A percentile compares a stretch with the other conserved stretches of the same genome.
phyloP scores from a whole-genome alignment of 2,797 vertebrate genomes.

The Acanthiza pusilla region DNA sequence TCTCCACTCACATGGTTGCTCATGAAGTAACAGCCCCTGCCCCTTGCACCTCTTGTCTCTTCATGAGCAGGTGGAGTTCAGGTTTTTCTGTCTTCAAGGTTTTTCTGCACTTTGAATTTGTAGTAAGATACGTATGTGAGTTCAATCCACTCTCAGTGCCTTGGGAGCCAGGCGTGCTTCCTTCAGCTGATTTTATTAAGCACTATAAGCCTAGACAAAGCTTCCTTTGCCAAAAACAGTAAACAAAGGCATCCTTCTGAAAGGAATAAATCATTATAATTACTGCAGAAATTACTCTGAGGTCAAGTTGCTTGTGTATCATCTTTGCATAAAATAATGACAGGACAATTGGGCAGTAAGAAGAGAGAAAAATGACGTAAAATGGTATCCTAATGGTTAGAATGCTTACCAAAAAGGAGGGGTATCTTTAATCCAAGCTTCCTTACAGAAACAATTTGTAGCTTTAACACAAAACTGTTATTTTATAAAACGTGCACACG shows the following conservation, averaged over 20 bases:
- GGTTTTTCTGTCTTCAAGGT: neutral
- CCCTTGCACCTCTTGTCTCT: neutral
- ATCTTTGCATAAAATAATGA: neutral
- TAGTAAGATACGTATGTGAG: neutral
- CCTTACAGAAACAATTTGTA: neutral
- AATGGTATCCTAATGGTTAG: neutral
- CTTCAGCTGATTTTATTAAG: neutral
- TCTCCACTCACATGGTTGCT: neutral
- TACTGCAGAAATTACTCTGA: neutral
- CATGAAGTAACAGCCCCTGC: accelerated
- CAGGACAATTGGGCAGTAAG: neutral
- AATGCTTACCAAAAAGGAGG: neutral
- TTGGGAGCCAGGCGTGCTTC: neutral
- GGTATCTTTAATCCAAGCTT: neutral
- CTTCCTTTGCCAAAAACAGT: neutral
- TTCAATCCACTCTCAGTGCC: neutral
- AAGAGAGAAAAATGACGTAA: neutral
- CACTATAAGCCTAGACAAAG: neutral
- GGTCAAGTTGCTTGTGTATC: neutral
- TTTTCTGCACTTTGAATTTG: neutral
- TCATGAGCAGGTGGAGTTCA: neutral
- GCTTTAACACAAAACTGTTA: neutral
- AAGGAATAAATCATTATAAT: neutral
- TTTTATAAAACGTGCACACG: neutral
- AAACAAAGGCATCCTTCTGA: neutral